phyloP scores from a whole-genome alignment of 2,888 invertebrate genomes.

The Suillia variegata region DNA sequence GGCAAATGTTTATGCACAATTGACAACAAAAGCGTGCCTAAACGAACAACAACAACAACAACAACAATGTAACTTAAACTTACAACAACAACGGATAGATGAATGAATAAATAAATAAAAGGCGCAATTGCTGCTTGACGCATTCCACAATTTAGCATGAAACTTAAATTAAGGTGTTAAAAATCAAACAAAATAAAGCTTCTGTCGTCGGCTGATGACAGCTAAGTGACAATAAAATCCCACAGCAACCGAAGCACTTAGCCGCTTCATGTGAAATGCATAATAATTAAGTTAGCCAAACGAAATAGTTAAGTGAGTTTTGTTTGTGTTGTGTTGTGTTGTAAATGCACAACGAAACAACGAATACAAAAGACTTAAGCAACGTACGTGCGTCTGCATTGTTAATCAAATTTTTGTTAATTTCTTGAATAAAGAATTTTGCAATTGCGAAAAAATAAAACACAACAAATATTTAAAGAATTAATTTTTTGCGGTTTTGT shows the following conservation, averaged over 20 bases:
- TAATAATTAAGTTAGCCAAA: not conserved
- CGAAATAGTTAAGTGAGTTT: no score
- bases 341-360: no score
- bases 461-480: no score
- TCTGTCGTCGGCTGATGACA: not conserved
- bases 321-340: no score
- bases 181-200: not conserved
- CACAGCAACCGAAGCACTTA: not conserved
- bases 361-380: conserved; percentile 45
- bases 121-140: not conserved
- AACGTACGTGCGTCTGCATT: conserved; percentile 46
- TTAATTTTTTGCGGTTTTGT: no score
- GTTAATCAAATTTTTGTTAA: not conserved
- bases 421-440: no score
- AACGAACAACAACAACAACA: not conserved
- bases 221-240: not conserved
- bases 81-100: not conserved
- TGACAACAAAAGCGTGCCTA: not conserved
- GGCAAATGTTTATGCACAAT: not conserved
- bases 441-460: no score
- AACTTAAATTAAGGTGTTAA: not conserved
- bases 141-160: not conserved
- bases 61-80: not conserved
- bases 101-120: not conserved
- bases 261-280: not conserved